Base-by-base conservation (phyloP, 2,797 vertebrate genomes). In the Babyrousa celebensis region DNA sequence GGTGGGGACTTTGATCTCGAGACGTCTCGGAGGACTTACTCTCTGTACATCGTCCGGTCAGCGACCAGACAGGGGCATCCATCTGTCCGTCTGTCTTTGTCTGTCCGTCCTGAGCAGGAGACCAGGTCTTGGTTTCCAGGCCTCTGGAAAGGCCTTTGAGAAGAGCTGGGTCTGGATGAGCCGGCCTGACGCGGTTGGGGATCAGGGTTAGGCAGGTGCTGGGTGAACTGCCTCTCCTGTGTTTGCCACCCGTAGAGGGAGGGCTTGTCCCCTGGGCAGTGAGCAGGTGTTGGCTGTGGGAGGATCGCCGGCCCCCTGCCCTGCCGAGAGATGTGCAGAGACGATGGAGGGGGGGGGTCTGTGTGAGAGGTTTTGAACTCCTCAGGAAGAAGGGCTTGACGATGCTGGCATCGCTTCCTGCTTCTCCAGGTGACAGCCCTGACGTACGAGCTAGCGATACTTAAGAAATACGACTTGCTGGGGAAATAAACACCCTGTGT, bases 401-500 rank as follows among this genome's bases (percentile, higher is more conserved):
- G 89, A 63, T 1, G 21, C 84, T 3, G 1, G 17, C 12, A 0
- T 78, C 1, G 1, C 74, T 85, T 56, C 14, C 1, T 0, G 6
- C 63, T 70, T 82, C 54, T 60, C 85, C 4, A 58, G 68, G 78
- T 70, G 86, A 97, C 79, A 90, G 92, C 77, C 17, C 0, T 60
- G 85, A 84, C 0, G 1, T 65, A 78, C 0, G 21, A 93, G 70
- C 83, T 36, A 65, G 79, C 87, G 94, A 93, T 85, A n/a, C 68
- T 84, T 27, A 95, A 92, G 95, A 98, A 94, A 93, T 96, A 96
- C 0, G 71, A 88, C 92, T 89, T 84, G 63, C 65, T 68, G 62
- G 86, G 75, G 94, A 96, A 89, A 90, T 94, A 95, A 97, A 96
- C 89, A 94, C 83, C 71, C 89, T n/a, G 48, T 54, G 93, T 94